Evolutionary conservation across 2,888 invertebrate genomes (phyloP).

Genomic region (Xanthia togata): DNA sequence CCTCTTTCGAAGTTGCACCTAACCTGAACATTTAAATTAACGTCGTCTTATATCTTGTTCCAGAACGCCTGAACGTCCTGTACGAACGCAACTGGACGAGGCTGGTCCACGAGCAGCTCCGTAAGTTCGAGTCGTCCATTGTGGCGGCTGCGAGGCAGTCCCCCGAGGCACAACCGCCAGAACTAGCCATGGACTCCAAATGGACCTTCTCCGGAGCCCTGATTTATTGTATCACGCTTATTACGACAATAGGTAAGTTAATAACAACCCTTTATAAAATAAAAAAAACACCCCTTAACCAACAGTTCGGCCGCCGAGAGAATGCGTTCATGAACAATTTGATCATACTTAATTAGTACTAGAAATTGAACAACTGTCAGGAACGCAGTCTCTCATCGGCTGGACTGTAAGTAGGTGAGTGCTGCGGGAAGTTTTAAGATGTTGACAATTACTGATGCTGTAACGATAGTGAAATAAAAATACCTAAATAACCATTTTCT

Average conservation of each 20-base stretch:
- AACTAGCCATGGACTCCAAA: constrained; percentile 89
- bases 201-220: constrained; percentile 96
- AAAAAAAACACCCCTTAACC: too few species aligned
- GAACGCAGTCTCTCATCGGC: too few species aligned
- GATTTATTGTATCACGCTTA: constrained; percentile 96
- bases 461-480: background rate
- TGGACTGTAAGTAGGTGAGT: background rate
- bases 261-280: too few species aligned
- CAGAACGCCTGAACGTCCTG: constrained; percentile 95
- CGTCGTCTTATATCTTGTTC: constrained; percentile 67
- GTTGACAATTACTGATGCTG: background rate
- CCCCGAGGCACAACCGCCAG: constrained; percentile 79
- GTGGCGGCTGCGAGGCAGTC: constrained; percentile 93
- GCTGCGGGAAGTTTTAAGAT: background rate
- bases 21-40: background rate
- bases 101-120: constrained; percentile 94
- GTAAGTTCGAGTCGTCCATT: constrained; percentile 94
- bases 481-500: background rate
- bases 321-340: too few species aligned
- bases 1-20: background rate
- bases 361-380: too few species aligned
- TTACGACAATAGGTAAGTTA: constrained; percentile 95
- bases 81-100: constrained; percentile 96
- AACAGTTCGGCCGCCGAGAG: too few species aligned
- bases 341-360: too few species aligned